Base-by-base conservation (phyloP, 2,113 vertebrate genomes). In the Colossoma macropomum region DNA sequence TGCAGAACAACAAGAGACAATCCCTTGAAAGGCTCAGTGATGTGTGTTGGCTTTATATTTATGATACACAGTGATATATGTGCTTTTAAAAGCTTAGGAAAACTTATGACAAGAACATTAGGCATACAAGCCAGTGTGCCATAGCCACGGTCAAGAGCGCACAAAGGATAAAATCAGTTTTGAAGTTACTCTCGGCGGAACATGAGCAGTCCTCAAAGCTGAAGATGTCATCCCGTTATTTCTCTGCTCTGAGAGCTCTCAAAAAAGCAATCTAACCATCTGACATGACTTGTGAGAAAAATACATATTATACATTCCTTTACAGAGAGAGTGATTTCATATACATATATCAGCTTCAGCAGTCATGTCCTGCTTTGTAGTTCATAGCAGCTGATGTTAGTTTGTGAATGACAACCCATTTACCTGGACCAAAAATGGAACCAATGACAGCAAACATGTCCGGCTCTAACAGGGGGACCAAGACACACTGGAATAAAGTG, bases 401-500 rank as follows among this genome's bases (percentile, higher is more conserved):
- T 75, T 70, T 50, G 23, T 54, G 50, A 56, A 56, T 56, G 72
- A 66, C 72, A 82, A 77, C 41, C 32, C 52, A 28, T 82, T 82
- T 82, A 63, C n/a, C 56, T 73, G 38, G n/a, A 25, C 34, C 27
- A 45, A 38, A 70, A 70, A 30, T 30, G 32, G 23, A 71, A 76
- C 30, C 48, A 32, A 16, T 21, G 17, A 30, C 66, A 70, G 74
- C 52, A 69, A 82, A 74, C 50, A 59, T 25, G 16, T 7, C 17
- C n/a, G 32, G 21, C 52, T 56, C 30, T 19, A 48, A 5, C 32
- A 0, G 17, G 15, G 32, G 48, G 19, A 75, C 34, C 30, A 41
- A 75, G 76, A 59, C 16, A 25, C 69, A 77, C 68, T 77, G 80
- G 81, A 77, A 59, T 81, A 73, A 75, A 87, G 87, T 88, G 73